Evolutionary conservation across 2,113 vertebrate species (phyloP), one percentile per base, ranked within the genome.

Genomic region (Osmerus eperlanus): DNA sequence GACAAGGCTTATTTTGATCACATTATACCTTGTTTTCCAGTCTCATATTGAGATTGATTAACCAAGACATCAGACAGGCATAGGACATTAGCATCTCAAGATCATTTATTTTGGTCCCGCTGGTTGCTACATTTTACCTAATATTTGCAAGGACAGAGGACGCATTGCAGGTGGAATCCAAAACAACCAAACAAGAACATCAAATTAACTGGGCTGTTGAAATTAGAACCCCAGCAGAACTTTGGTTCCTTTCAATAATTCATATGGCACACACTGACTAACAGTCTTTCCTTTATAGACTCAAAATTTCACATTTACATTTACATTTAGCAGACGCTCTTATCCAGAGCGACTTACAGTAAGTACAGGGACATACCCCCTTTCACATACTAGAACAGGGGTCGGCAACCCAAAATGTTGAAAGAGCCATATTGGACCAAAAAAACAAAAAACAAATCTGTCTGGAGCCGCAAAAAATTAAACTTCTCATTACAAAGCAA

Each of bases 141-240:
- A 71, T 81, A 65, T 65, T 76, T 66, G 63, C 23, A 16, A 78
- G 64, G 63, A 72, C 13, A 21, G 82, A 67, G 86, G 83, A 71
- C 73, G 89, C 87, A 84, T 84, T 87, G 87, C 89, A 88, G 90
- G 84, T 83, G 72, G 76, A 79, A 71, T 85, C 78, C 78, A 74
- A 81, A 84, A 77, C 71, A 78, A 71, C 70, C 82, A 83, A 84
- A 83, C 74, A 79, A 75, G 77, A 84, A 83, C 81, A 90, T 86
- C 65, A 80, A 81, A 84, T 90, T 68, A 85, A 86, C 78, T 75
- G 78, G 80, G 68, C 81, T 55, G 79, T 79, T 62, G 79, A 86
- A 83, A 89, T 89, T 82, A 90, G 82, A 75, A 84, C 68, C 70
- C 65, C 70, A 16, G 73, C 70, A 36, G 16, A 81, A 83, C 66